Evolutionary conservation across 2,888 invertebrate genomes (phyloP).

Genomic region (Caenorhabditis japonica): DNA sequence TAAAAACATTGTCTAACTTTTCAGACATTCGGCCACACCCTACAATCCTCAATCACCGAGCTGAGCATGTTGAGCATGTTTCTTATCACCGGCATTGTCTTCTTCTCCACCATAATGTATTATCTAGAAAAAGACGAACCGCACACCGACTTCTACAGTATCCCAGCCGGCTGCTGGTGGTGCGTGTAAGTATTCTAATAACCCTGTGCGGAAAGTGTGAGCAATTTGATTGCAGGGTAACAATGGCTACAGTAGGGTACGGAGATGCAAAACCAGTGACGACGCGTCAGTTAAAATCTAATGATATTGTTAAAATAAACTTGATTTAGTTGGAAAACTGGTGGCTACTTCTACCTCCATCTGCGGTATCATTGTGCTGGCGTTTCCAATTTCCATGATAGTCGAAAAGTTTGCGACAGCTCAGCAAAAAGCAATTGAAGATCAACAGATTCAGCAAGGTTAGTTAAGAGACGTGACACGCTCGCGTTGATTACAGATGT

Average conservation of each 20-base stretch:
- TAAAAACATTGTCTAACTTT: conserved; percentile 6
- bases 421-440: conserved; percentile 72
- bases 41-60: conserved; percentile 72
- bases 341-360: conserved; percentile 74
- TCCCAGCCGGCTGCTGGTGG: conserved; percentile 77
- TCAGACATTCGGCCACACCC: conserved; percentile 76
- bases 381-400: conserved; percentile 76
- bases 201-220: neutral
- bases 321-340: conserved; percentile 72
- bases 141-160: conserved; percentile 73
- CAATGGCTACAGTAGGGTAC: conserved; percentile 74
- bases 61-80: conserved; percentile 76
- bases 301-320: neutral
- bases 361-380: conserved; percentile 75
- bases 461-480: conserved; percentile 4
- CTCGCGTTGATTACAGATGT: too few relatives aligned
- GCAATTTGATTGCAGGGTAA: conserved; percentile 58
- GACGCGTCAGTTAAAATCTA: conserved; percentile 61
- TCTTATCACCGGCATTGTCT: conserved; percentile 75
- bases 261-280: conserved; percentile 74
- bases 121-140: conserved; percentile 76
- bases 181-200: conserved; percentile 69
- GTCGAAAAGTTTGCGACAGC: conserved; percentile 76
- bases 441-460: conserved; percentile 74
- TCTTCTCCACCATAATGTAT: conserved; percentile 76